Evolutionary conservation across 2,797 vertebrate species (phyloP).

Genomic region (Pangasius larnaudii): DNA sequence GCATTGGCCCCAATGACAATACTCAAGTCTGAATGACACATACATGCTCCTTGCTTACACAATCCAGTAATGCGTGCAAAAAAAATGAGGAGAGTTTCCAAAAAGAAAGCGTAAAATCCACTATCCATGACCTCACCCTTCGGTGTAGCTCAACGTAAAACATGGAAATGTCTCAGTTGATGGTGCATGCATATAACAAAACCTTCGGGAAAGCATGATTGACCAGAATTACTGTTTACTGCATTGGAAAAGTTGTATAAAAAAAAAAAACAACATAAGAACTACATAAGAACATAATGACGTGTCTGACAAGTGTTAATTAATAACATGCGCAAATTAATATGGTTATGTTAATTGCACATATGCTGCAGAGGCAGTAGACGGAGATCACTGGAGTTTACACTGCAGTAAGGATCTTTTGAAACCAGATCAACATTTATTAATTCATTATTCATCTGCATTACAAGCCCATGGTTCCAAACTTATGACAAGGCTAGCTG

Average conservation of each 20-base stretch:
- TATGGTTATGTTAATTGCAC: neutral
- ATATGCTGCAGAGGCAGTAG: neutral
- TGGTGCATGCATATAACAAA: neutral
- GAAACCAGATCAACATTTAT: neutral
- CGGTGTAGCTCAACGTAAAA: neutral
- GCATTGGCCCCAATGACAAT: neutral
- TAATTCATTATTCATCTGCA: neutral
- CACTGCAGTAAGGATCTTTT: neutral
- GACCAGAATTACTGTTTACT: neutral
- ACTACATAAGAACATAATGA: neutral
- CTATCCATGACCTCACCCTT: neutral
- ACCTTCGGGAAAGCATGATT: neutral
- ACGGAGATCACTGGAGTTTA: neutral
- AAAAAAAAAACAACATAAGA: neutral
- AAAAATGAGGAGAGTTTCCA: neutral
- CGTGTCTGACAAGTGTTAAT: neutral
- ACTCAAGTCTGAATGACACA: neutral
- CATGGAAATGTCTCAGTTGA: neutral
- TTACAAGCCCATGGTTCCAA: neutral
- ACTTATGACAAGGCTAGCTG: neutral
- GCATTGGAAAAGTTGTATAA: neutral
- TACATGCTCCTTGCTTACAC: neutral
- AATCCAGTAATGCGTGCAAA: neutral
- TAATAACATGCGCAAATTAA: too few relatives aligned
- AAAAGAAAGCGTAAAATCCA: neutral